Evolutionary conservation across 92 coral and sea anemone genomes (phyloP), one percentile per base, ranked within the genome.

Genomic region (Epizoanthus ramosus): DNA sequence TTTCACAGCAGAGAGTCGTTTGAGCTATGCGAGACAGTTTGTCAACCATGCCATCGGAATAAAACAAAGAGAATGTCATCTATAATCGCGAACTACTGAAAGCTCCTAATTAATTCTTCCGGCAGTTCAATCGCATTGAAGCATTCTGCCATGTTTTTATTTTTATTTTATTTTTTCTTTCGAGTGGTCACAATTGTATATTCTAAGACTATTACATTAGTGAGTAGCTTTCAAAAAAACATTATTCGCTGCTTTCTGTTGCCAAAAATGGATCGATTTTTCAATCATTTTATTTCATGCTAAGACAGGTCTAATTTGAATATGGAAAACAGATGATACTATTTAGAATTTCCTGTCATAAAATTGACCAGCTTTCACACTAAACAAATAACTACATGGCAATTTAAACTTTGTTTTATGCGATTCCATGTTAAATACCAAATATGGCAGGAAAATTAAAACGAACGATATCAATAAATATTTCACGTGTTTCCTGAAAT

Each of bases 51-150:
- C 23, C 56, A 66, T 60, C 82, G 13, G 21, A 33, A 22, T 23
- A 13, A 33, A 24, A 63, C 22, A 23, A 31, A 45, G 13, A 74
- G 37, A 33, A 35, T 56, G 61, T 19, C 7, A 7, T 15, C 33
- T 9, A 10, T 50, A 50, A 50, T 9, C 15, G 54, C 15, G 15
- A 50, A 50, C 54, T 9, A 12, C 15, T 50, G 12, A 35, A 37
- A 13, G 19, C 23, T 8, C 28, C 12, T 21, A 77, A 77, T 60
- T 77, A 61, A 76, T 60, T 77, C 63, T 77, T 61, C 82, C 19
- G 43, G 6, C 16, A 60, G 18, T 75, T 12, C 15, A 74, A 50
- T 10, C 54, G 54, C 54, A 50, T 43, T 43, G 9, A 43, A 43
- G 50, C 9, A 43, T 9, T 50, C 16, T 50, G 54, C 9, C 9